phyloP scores from a whole-genome alignment of 2,888 invertebrate species.

The Myopa testacea region DNA sequence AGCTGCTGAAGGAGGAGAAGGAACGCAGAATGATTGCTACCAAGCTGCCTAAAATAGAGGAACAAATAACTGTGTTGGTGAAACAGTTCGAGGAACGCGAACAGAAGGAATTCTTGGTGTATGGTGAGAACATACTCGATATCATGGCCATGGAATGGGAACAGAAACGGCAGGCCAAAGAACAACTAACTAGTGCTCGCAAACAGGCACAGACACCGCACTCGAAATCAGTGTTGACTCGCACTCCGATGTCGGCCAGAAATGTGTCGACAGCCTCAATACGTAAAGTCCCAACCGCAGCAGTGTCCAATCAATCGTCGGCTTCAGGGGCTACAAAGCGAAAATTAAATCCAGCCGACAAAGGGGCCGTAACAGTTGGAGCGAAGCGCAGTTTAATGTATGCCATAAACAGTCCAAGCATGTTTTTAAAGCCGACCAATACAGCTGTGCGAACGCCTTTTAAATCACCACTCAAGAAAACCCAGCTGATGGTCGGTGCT shows the following conservation, averaged over 20 bases:
- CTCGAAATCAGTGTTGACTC: slow-evolving; percentile 42
- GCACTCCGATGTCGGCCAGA: slow-evolving; percentile 58
- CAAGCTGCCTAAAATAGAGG: slow-evolving; percentile 80
- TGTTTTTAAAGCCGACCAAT: slow-evolving; percentile 48
- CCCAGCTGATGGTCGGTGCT: slow-evolving; percentile 9
- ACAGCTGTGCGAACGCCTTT: slow-evolving; percentile 24
- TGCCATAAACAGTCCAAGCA: slow-evolving; percentile 53
- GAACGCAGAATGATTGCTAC: slow-evolving; percentile 82
- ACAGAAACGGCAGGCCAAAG: slow-evolving; percentile 66
- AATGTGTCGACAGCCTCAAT: slow-evolving; percentile 44
- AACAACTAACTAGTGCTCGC: slow-evolving; percentile 68
- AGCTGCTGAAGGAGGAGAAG: slow-evolving; percentile 86
- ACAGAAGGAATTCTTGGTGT: slow-evolving; percentile 72
- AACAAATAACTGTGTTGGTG: slow-evolving; percentile 72
- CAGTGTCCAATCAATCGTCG: background rate
- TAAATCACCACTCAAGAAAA: slow-evolving; percentile 28
- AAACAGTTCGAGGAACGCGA: slow-evolving; percentile 71
- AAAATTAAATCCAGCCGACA: slow-evolving; percentile 50
- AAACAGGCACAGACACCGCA: slow-evolving; percentile 55
- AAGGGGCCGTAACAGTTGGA: slow-evolving; percentile 43
- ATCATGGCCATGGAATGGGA: slow-evolving; percentile 75
- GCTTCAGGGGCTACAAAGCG: slow-evolving; percentile 54
- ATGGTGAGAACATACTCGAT: slow-evolving; percentile 75
- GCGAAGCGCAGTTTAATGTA: slow-evolving; percentile 61
- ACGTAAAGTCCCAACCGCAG: slow-evolving; percentile 20